Evolutionary conservation across 2,113 vertebrate genomes (phyloP), one percentile per base, ranked within the genome.

Genomic region (Ammodytes marinus): DNA sequence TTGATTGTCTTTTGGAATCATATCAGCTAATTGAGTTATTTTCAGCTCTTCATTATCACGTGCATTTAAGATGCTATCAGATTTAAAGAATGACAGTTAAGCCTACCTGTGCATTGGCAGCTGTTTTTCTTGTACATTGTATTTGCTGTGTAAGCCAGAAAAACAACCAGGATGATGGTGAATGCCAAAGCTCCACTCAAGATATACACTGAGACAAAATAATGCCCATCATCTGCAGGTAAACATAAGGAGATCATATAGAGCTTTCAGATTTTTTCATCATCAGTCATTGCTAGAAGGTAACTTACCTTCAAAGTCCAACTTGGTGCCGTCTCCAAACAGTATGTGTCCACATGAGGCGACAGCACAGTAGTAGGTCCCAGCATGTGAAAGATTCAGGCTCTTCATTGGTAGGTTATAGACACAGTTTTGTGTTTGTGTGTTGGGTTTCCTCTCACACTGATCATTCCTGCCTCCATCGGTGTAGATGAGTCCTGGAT

Each of bases 401-500:
- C 27, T 27, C 27, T 27, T 27, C 27, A 27, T 27, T 27, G 27
- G 27, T 27, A 27, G 2, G 27, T 27, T 27, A 27, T 27, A 27
- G 27, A 27, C 27, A 27, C 27, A 27, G 27, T 27, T 87, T n/a
- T 78, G 77, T 52, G 55, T 85, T 12, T 74, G 72, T 40, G 39
- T 72, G 79, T 50, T n/a, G 5, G 11, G 9, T 1, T 65, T 45
- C 12, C 13, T 72, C 68, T 82, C 67, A 75, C 90, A 90, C 27
- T 66, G 49, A 63, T 45, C 79, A 5, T 61, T 45, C 13, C 73
- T 57, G 8, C 69, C 77, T 63, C 73, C 77, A 27, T 82, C 39
- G 47, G 54, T 74, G 74, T 87, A 78, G 76, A 91, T 78, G 9
- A 90, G 19, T 78, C 69, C 80, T 75, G 79, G 77, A 43, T 39